Conservation (phyloP, 2,113 vertebrate species). For the Pipa parva region DNA sequence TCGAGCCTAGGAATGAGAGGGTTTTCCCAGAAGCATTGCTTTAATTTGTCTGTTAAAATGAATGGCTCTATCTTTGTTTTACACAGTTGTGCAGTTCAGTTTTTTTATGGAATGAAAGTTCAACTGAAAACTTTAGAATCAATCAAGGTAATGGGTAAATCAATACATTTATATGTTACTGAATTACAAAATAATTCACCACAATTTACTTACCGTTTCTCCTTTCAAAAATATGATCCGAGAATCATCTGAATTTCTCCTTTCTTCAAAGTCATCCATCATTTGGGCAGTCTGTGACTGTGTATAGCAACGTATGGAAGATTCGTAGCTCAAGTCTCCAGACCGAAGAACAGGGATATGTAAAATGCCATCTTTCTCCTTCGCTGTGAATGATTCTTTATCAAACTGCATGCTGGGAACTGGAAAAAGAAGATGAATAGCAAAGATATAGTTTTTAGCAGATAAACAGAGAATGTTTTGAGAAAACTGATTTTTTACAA, state of each 20-base stretch:
- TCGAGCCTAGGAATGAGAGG: no score
- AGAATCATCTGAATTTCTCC: constrained; percentile 79
- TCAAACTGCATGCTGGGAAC: constrained; percentile 97
- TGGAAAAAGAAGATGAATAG: constrained; percentile 50
- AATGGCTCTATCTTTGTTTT: no score
- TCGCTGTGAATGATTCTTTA: constrained; percentile 71
- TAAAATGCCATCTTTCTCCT: constrained; percentile 77
- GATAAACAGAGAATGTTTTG: background rate
- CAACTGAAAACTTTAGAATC: no score
- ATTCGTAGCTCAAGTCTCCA: constrained; percentile 86
- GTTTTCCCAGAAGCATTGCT: no score
- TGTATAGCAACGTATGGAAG: constrained; percentile 87
- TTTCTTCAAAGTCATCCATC: constrained; percentile 84
- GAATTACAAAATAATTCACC: background rate
- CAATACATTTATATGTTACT: no score
- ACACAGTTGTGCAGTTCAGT: no score
- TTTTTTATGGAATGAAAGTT: no score
- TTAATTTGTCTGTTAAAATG: no score
- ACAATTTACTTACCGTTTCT: constrained; percentile 73
- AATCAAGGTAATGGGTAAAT: no score
- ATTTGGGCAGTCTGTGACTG: constrained; percentile 78
- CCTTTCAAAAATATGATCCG: constrained; percentile 85
- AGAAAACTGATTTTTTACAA: background rate
- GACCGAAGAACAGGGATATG: constrained; percentile 76
- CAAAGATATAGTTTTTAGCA: background rate